Base-by-base conservation (phyloP, 64 coral and sea anemone genomes). In the Montipora cactus region DNA sequence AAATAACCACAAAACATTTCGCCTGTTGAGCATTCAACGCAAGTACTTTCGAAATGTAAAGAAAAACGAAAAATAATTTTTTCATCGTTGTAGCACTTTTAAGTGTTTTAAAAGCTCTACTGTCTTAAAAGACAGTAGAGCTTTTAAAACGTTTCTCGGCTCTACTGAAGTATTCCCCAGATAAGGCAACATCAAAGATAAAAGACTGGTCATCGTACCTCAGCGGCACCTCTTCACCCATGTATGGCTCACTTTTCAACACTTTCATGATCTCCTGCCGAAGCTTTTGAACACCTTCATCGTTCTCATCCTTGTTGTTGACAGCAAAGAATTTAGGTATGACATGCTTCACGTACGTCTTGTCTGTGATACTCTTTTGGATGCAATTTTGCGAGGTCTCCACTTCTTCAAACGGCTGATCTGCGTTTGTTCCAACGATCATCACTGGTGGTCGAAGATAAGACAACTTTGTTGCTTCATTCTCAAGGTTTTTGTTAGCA, bases 141-240 rank as follows among this genome's bases (percentile, higher is more conserved):
- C 37, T 2, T 55, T 55, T 55, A 55, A 55, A 55, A 5, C 6
- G 1, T 55, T 10, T 55, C 52, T 55, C 6, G 52, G 52, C 52
- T 55, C 52, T 37, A 37, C 37, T 37, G 52, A 55, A 55, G 10
- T 0, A 5, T 55, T 5, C 52, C 3, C 52, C 52, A 55, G 52
- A 55, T 55, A 55, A 55, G 52, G 3, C 61, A 64, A 64, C 53
- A 14, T 64, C 0, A 64, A 64, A 14, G 61, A 16, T 4, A 64
- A 14, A 15, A 64, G 13, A 64, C 13, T 19, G 15, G 22, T 8
- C 55, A 45, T 15, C 80, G 0, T 64, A 82, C 80, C 80, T 62
- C 10, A 92, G 21, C 37, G 90, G 90, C 15, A 92, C 90, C 37
- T 95, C 75, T 64, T 95, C 89, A 18, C 94, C 94, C 89, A 95